Evolutionary conservation across 2,888 invertebrate species (phyloP).

Genomic region (Nomada flava): DNA sequence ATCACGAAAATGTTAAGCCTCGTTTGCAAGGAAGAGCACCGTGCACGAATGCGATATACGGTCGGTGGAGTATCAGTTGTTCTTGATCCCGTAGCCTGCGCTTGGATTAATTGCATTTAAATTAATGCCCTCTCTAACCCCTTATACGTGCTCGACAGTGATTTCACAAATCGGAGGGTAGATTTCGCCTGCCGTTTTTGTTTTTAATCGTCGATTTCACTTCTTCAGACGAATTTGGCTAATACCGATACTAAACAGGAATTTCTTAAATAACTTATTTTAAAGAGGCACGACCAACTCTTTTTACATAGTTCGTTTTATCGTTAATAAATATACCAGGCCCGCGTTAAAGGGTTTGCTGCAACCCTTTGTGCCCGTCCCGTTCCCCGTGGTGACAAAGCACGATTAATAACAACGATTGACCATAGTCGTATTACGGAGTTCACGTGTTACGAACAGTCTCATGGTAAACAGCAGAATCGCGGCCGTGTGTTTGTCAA

Average conservation of each 20-base stretch:
- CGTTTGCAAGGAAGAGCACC: background rate
- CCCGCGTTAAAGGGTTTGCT: background rate
- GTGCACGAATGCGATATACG: background rate
- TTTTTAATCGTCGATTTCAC: background rate
- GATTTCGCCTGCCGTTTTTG: background rate
- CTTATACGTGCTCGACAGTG: constrained; percentile 13
- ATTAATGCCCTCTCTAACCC: constrained; percentile 28
- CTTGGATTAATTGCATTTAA: constrained; percentile 32
- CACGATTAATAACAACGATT: constrained; percentile 46
- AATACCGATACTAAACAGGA: no score
- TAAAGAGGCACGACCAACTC: background rate
- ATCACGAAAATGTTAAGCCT: constrained; percentile 29
- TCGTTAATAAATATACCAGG: background rate
- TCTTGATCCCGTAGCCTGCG: constrained; percentile 6
- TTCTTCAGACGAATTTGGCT: no score
- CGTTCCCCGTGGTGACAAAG: constrained; percentile 9
- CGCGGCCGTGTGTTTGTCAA: constrained; percentile 41
- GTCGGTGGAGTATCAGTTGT: constrained; percentile 14
- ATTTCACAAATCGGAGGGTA: background rate
- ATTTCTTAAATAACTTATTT: no score
- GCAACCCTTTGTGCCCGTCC: background rate
- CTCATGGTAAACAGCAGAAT: constrained; percentile 36
- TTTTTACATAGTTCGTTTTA: background rate
- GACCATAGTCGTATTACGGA: constrained; percentile 37
- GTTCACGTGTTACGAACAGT: constrained; percentile 25